Evolutionary conservation across 2,888 invertebrate species (phyloP).

Genomic region (Erpobdella octoculata): DNA sequence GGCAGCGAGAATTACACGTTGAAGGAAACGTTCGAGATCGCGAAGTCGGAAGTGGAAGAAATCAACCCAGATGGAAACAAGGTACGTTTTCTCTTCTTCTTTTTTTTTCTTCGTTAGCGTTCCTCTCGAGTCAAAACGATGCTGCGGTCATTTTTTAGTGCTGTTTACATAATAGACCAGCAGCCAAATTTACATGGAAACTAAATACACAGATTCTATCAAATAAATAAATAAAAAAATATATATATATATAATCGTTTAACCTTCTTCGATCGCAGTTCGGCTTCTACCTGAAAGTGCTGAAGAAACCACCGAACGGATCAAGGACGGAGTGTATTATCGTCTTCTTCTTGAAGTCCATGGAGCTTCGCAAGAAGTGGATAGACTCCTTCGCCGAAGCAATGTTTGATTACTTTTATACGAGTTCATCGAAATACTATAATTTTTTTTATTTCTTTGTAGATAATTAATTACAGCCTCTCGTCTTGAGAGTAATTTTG

Average conservation of each 20-base stretch:
- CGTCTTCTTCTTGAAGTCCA: conserved; percentile 79
- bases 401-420: conserved; percentile 60
- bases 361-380: conserved; percentile 81
- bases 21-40: not conserved
- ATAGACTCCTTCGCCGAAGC: conserved; percentile 82
- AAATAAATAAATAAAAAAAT: too few species aligned
- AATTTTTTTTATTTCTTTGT: not conserved
- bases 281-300: conserved; percentile 66
- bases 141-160: too few species aligned
- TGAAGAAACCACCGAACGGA: too few species aligned
- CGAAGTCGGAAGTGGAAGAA: not conserved
- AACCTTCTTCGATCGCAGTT: conserved; percentile 62
- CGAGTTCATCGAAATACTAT: not conserved
- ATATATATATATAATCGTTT: too few species aligned
- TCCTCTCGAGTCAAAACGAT: too few species aligned
- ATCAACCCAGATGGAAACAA: not conserved
- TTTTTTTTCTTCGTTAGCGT: too few species aligned
- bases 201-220: too few species aligned
- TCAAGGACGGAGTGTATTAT: conserved; percentile 60
- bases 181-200: too few species aligned
- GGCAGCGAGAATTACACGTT: not conserved
- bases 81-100: not conserved
- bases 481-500: too few species aligned
- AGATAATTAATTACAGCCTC: too few species aligned
- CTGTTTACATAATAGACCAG: too few species aligned